Evolutionary conservation across 2,113 vertebrate species (phyloP).

Genomic region (Halichoeres trimaculatus): DNA sequence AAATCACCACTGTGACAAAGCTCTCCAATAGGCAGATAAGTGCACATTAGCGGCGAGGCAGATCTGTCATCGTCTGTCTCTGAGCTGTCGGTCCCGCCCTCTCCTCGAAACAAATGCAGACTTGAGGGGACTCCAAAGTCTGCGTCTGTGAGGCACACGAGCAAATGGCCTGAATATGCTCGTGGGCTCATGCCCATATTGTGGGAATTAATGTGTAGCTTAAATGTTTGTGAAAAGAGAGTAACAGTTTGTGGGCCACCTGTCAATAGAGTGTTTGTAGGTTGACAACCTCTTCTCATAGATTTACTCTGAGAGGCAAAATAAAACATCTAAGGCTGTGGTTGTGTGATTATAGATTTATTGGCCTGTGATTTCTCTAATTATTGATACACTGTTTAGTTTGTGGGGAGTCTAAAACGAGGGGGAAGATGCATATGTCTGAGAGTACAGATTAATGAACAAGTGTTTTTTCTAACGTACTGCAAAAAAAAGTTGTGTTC

Average conservation of each 20-base stretch:
- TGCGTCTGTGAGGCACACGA: constrained; percentile 21
- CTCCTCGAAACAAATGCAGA: constrained; percentile 40
- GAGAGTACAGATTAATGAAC: no score
- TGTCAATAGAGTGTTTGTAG: constrained; percentile 16
- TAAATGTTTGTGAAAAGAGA: constrained; percentile 8
- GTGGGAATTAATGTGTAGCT: background rate
- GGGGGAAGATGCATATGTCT: background rate
- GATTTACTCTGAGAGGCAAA: background rate
- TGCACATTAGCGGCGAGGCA: constrained; percentile 77
- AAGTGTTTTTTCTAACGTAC: background rate
- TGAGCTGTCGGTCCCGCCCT: constrained; percentile 36
- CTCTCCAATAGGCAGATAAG: constrained; percentile 81
- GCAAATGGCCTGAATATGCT: constrained; percentile 13
- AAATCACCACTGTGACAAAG: constrained; percentile 79
- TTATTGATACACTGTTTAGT: background rate
- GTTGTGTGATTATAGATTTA: background rate
- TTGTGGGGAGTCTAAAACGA: no score
- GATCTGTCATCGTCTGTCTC: constrained; percentile 77
- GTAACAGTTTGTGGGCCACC: constrained; percentile 16
- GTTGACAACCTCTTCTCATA: no score
- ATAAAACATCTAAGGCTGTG: background rate
- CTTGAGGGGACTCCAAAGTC: constrained; percentile 55
- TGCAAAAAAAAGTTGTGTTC: background rate
- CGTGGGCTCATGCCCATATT: background rate
- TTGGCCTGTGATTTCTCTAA: background rate